Conservation (phyloP, 1,140 invertebrate genomes). For the Penaeus vannamei region DNA sequence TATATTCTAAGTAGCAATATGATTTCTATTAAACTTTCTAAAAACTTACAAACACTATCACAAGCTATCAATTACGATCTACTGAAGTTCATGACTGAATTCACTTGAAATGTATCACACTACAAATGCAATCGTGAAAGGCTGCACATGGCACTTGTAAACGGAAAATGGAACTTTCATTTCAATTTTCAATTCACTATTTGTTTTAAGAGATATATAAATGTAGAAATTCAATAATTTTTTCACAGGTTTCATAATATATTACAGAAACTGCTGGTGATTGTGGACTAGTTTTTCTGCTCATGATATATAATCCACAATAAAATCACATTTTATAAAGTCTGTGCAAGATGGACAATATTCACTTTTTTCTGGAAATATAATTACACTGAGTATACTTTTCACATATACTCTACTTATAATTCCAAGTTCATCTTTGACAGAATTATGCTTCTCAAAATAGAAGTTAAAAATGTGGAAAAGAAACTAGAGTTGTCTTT, state of each 20-base stretch:
- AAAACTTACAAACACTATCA: constrained; percentile 62
- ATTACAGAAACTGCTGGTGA: neutral
- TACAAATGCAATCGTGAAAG: constrained; percentile 65
- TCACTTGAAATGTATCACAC: constrained; percentile 61
- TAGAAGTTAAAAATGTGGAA: constrained; percentile 25
- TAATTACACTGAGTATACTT: constrained; percentile 38
- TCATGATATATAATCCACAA: constrained; percentile 35
- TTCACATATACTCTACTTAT: neutral
- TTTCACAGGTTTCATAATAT: constrained; percentile 39
- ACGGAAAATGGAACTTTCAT: constrained; percentile 48
- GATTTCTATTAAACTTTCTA: constrained; percentile 53
- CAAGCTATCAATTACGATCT: constrained; percentile 61
- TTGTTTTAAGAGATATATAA: constrained; percentile 44
- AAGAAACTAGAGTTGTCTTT: constrained; percentile 49
- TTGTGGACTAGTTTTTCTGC: constrained; percentile 18
- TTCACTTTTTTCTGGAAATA: constrained; percentile 24
- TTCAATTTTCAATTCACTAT: constrained; percentile 14
- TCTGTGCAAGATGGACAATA: neutral
- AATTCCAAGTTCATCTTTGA: constrained; percentile 40
- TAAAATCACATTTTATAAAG: constrained; percentile 9
- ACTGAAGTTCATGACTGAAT: constrained; percentile 65
- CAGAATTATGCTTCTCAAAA: constrained; percentile 49
- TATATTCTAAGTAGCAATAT: constrained; percentile 59
- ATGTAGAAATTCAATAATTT: constrained; percentile 52
- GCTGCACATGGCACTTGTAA: constrained; percentile 65